phyloP scores from a whole-genome alignment of 53 echinoderm and acorn worm species.

The Zoroaster sp. region DNA sequence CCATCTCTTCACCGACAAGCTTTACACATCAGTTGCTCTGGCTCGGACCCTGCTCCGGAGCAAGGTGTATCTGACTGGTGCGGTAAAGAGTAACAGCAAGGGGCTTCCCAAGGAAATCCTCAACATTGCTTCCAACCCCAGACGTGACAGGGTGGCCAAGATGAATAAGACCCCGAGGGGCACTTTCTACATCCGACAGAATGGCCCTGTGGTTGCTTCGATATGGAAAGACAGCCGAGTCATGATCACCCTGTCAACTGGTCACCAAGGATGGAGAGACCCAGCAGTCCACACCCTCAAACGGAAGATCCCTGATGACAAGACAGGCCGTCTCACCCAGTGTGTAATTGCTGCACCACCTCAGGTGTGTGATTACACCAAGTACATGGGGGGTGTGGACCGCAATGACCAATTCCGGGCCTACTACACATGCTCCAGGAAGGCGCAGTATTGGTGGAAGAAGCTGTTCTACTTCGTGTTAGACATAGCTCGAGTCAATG shows the following conservation, averaged over 20 bases:
- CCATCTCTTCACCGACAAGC: no score
- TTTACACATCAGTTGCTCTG: no score
- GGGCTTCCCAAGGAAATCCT: neutral
- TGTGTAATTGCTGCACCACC: neutral
- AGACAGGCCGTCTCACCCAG: neutral
- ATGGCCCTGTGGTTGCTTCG: neutral
- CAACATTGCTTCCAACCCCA: no score
- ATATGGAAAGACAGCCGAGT: neutral
- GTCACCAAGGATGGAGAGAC: neutral
- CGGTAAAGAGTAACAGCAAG: neutral
- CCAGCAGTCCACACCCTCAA: neutral
- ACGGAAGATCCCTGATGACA: neutral
- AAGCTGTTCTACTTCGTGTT: neutral
- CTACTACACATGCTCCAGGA: no score
- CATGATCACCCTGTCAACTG: neutral
- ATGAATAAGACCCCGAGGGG: neutral
- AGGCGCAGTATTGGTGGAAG: no score
- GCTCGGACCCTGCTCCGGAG: neutral
- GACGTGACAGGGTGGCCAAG: neutral
- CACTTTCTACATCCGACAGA: neutral
- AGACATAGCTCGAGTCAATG: no score
- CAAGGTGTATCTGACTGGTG: neutral
- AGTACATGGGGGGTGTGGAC: neutral
- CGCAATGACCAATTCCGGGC: no score
- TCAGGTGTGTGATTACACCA: neutral